Evolutionary conservation across 2,113 vertebrate genomes (phyloP), one percentile per base, ranked within the genome.

Genomic region (Thunnus maccoyii): DNA sequence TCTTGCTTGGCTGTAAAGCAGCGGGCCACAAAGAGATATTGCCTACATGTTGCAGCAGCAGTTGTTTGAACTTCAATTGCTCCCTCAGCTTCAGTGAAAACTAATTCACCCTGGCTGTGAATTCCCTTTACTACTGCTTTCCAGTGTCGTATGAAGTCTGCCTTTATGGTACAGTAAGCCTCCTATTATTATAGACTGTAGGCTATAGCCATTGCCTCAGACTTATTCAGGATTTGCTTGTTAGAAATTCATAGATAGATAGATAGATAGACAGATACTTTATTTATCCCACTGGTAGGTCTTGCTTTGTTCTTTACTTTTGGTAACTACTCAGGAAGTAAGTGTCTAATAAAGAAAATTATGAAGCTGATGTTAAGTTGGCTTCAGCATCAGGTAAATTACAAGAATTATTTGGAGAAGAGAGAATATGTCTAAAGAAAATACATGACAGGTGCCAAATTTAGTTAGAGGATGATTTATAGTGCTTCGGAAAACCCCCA

Each of bases 1-100:
- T 50, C 68, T 20, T 22, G 41, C 56, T 13, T 13, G 32, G 61
- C 62, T 82, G 58, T 74, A 62, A 52, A 27, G 56, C 73, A 65
- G 76, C 18, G 46, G 41, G 20, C 77, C 61, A 50, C 62, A 77
- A 50, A 73, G 54, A 65, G 22, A 65, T 85, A 87, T 89, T 89
- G 86, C 89, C 76, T 85, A 83, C 87, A 86, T 92, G 90, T 93
- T 90, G 90, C 90, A 91, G 91, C 88, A 78, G 87, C 86, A 74
- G 67, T 70, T 89, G 83, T 87, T 86, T 87, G 82, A 88, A 90
- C 85, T 88, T 80, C 52, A 86, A 86, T 80, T 79, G 83, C 83
- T 89, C 83, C 77, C 87, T 79, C 69, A 73, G 62, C 85, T 88
- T 87, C 83, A 75, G 44, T 85, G 85, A 83, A 85, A 88, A 87